phyloP scores from a whole-genome alignment of 92 coral and sea anemone species.

The Zoanthus gigantus region DNA sequence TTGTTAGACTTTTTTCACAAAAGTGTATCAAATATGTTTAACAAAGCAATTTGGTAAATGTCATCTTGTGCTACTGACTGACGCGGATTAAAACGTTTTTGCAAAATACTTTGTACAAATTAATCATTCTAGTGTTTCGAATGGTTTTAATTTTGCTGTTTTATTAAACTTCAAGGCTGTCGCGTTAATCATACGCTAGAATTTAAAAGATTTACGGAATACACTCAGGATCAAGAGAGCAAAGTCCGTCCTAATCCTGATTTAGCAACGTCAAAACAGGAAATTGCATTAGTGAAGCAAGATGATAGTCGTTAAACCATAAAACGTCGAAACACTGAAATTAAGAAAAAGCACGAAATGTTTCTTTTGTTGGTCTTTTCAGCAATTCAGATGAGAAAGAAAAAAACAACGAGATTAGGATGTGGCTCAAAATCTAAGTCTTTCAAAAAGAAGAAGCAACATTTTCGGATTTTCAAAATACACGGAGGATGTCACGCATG shows the following conservation, averaged over 20 bases:
- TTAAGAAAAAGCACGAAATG: not conserved
- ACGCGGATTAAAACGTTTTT: not conserved
- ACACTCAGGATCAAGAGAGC: not conserved
- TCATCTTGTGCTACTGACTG: not conserved
- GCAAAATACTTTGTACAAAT: no score
- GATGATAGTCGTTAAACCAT: not conserved
- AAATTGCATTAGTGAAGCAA: conserved; percentile 20
- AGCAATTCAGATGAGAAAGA: not conserved
- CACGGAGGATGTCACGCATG: conserved; percentile 8
- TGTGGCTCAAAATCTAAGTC: no score
- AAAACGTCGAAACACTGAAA: not conserved
- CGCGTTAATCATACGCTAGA: not conserved
- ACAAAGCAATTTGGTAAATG: not conserved
- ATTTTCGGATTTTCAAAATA: not conserved
- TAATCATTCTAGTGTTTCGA: not conserved
- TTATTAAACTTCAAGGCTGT: not conserved
- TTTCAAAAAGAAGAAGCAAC: no score
- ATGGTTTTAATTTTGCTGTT: not conserved
- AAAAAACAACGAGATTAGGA: not conserved
- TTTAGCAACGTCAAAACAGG: not conserved
- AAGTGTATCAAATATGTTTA: not conserved
- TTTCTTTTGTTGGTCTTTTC: not conserved
- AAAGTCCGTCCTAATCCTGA: not conserved
- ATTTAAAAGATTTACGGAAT: not conserved
- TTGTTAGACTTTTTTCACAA: not conserved